A percentile compares a stretch with the other conserved stretches of the same genome.
These are phyloP conservation scores for Ruditapes philippinarum DNA, from an alignment of 1,140 invertebrate genomes.

Conservation along the genomic window DNA sequence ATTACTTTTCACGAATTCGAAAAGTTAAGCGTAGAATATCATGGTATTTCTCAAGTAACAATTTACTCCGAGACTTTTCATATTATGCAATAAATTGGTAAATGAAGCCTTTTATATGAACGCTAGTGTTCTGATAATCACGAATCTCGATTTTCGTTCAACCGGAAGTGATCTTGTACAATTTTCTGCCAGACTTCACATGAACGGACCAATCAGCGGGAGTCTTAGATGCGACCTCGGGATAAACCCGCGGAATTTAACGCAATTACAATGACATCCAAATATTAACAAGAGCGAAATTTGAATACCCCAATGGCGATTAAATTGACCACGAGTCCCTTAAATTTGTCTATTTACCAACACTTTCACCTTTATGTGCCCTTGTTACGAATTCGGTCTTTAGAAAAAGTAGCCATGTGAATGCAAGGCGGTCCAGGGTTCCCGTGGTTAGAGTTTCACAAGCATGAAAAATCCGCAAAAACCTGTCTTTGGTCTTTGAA, in stretches of 20 bases:
- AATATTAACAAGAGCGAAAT: constrained; percentile 9
- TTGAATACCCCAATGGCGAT: constrained; percentile 19
- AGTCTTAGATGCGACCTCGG: constrained; percentile 3
- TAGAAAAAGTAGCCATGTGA: not conserved
- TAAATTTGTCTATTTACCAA: constrained; percentile 41
- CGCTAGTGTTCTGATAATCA: not conserved
- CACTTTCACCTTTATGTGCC: constrained; percentile 37
- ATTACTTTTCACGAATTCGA: too few relatives aligned
- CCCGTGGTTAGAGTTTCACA: not conserved
- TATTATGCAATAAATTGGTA: not conserved
- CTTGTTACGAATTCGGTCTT: constrained; percentile 7
- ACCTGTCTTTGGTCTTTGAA: not conserved
- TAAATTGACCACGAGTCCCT: constrained; percentile 52
- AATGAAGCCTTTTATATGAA: not conserved
- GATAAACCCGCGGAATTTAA: constrained; percentile 34
- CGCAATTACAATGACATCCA: constrained; percentile 34
- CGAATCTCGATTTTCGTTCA: constrained; percentile 10
- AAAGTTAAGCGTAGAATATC: too few relatives aligned
- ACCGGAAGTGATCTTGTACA: constrained; percentile 58
- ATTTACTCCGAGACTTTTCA: too few relatives aligned
- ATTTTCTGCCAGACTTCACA: constrained; percentile 49
- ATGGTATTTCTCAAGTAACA: too few relatives aligned
- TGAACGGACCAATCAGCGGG: constrained; percentile 49
- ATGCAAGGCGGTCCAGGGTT: not conserved
- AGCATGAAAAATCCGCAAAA: not conserved